Conservation (phyloP, 1,140 invertebrate genomes). For the Acromyrmex echinatior region DNA sequence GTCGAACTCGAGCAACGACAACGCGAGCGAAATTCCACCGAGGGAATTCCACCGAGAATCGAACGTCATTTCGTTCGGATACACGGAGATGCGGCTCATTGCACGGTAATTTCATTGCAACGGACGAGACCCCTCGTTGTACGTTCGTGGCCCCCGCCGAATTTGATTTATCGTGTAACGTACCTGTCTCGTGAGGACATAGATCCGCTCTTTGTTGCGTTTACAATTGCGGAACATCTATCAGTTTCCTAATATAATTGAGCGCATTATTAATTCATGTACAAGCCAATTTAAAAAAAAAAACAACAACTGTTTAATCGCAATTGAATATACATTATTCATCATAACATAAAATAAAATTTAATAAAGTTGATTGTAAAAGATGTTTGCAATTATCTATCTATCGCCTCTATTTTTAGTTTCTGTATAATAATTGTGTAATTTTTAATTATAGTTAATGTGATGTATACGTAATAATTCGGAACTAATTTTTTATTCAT, state of each 20-base stretch:
- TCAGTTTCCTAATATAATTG: background rate
- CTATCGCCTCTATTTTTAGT: background rate
- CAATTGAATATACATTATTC: background rate
- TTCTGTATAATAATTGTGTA: background rate
- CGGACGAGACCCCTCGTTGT: conserved; percentile 32
- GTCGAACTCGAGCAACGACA: conserved; percentile 24
- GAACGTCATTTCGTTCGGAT: conserved; percentile 48
- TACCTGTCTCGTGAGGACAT: conserved; percentile 32
- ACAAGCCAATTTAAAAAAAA: background rate
- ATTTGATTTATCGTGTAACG: conserved; percentile 53
- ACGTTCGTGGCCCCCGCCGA: conserved; percentile 32
- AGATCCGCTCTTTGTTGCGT: conserved; percentile 26
- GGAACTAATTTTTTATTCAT: background rate
- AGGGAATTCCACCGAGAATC: conserved; percentile 37
- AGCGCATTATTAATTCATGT: background rate
- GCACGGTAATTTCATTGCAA: conserved; percentile 54
- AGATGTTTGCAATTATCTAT: background rate
- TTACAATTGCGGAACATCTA: conserved; percentile 11
- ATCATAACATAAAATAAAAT: background rate
- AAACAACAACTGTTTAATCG: background rate
- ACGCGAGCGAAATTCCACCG: conserved; percentile 33
- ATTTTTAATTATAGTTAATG: background rate
- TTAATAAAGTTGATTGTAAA: background rate
- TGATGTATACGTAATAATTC: background rate
- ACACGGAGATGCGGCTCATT: conserved; percentile 54